A percentile compares a stretch with the other conserved stretches of the same genome.
phyloP scores from a whole-genome alignment of 1,140 invertebrate species.

The Idris sp. region DNA sequence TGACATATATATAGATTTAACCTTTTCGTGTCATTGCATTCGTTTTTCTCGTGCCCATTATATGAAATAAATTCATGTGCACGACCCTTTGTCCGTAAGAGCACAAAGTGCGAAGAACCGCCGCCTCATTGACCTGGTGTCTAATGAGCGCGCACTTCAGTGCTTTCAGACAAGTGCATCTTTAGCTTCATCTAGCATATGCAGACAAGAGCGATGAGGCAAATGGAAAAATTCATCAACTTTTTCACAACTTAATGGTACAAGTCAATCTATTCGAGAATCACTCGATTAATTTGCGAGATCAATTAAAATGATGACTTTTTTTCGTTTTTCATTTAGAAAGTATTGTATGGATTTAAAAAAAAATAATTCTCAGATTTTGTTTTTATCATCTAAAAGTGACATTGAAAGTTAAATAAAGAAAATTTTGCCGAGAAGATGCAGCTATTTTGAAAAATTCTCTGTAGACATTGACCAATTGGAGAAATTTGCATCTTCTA shows the following conservation, averaged over 20 bases:
- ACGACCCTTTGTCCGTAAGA: slow-evolving; percentile 49
- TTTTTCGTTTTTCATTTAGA: background rate
- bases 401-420: no score
- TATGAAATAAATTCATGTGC: slow-evolving; percentile 47
- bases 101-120: slow-evolving; percentile 54
- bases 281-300: slow-evolving; percentile 8
- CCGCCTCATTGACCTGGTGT: slow-evolving; percentile 70
- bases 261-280: slow-evolving; percentile 9
- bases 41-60: slow-evolving; percentile 19
- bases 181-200: slow-evolving; percentile 61
- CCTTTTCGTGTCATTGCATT: slow-evolving; percentile 25
- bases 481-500: slow-evolving; percentile 28
- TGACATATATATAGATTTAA: background rate
- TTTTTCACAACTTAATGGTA: slow-evolving; percentile 24
- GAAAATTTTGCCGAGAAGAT: no score
- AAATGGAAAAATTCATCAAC: slow-evolving; percentile 30
- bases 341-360: background rate
- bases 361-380: no score
- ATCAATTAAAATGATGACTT: background rate
- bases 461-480: no score
- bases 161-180: slow-evolving; percentile 69
- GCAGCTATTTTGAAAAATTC: no score
- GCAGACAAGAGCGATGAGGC: slow-evolving; percentile 23
- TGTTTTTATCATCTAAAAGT: no score
- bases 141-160: slow-evolving; percentile 72